Percentiles rank a stretch among this genome's conserved stretches.
phyloP scores from a whole-genome alignment of 2,888 invertebrate species.

The Noctua janthe region DNA sequence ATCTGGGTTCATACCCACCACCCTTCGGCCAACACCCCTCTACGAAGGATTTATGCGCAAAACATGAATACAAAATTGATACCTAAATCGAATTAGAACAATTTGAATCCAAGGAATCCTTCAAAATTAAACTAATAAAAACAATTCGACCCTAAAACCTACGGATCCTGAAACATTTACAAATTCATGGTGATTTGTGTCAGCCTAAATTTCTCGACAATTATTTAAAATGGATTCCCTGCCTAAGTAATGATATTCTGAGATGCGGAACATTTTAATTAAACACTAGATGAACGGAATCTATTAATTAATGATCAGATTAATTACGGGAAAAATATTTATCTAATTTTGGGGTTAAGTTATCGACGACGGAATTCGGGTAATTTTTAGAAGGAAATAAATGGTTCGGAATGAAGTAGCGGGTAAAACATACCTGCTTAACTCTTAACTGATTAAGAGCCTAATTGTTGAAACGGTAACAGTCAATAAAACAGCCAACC shows the following conservation, averaged over 20 bases:
- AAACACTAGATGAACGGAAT: constrained; percentile 63
- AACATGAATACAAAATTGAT: constrained; percentile 1
- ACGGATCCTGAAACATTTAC: constrained; percentile 53
- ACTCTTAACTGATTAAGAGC: not conserved
- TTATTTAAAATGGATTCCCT: constrained; percentile 64
- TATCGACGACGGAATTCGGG: constrained; percentile 21
- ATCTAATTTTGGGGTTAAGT: constrained; percentile 41
- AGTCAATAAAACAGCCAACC: not conserved
- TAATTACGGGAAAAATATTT: constrained; percentile 62
- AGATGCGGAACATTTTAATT: constrained; percentile 65
- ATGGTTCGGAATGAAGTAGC: not conserved
- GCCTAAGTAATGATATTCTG: constrained; percentile 59
- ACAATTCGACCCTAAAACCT: constrained; percentile 26
- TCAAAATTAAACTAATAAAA: constrained; percentile 44
- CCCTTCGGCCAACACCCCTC: no score
- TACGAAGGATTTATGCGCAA: not conserved
- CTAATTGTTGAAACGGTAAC: not conserved
- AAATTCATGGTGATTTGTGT: constrained; percentile 61
- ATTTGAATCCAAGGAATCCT: constrained; percentile 26
- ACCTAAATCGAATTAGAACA: constrained; percentile 6
- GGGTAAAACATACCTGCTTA: not conserved
- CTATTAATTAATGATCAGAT: constrained; percentile 60
- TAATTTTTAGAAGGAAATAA: constrained; percentile 8
- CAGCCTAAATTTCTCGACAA: constrained; percentile 51
- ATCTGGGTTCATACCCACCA: not conserved